These are phyloP conservation scores for Charanyca ferruginea DNA, from an alignment of 2,888 invertebrate genomes.

Conservation along the genomic window DNA sequence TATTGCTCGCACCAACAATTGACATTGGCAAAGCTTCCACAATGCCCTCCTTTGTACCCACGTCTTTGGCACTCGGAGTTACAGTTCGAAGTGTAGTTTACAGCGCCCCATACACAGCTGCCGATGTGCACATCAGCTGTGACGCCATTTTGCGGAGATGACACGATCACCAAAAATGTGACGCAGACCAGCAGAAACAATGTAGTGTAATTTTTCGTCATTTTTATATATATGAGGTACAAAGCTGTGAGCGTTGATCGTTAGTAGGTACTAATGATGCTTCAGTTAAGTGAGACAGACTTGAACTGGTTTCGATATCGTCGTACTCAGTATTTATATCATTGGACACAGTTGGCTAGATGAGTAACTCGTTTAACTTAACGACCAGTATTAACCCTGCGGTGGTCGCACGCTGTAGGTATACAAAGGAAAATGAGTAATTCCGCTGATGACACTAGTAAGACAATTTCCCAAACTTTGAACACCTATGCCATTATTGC, in stretches of 20 bases:
- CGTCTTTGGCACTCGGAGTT: constrained; percentile 65
- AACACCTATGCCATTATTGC: too few relatives aligned
- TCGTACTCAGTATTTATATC: constrained; percentile 25
- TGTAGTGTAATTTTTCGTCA: constrained; percentile 41
- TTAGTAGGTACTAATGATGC: constrained; percentile 13
- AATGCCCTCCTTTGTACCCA: constrained; percentile 65
- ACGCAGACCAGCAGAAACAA: constrained; percentile 58
- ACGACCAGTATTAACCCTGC: background rate
- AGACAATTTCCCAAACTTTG: background rate
- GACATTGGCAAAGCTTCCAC: constrained; percentile 62
- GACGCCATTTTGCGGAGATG: constrained; percentile 60
- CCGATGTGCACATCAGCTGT: constrained; percentile 64
- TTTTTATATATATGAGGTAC: constrained; percentile 9
- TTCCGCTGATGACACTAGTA: background rate
- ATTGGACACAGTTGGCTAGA: background rate
- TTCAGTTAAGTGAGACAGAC: constrained; percentile 14
- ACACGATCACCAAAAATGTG: constrained; percentile 65
- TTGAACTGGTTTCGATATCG: constrained; percentile 21
- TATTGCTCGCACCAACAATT: constrained; percentile 50
- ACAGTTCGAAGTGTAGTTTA: constrained; percentile 68
- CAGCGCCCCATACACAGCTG: constrained; percentile 70
- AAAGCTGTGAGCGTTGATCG: background rate
- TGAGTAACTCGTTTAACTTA: background rate
- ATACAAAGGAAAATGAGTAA: background rate
- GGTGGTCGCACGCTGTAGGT: background rate